Base-by-base conservation (phyloP, 2,888 invertebrate species). In the Platycheirus rosarum region DNA sequence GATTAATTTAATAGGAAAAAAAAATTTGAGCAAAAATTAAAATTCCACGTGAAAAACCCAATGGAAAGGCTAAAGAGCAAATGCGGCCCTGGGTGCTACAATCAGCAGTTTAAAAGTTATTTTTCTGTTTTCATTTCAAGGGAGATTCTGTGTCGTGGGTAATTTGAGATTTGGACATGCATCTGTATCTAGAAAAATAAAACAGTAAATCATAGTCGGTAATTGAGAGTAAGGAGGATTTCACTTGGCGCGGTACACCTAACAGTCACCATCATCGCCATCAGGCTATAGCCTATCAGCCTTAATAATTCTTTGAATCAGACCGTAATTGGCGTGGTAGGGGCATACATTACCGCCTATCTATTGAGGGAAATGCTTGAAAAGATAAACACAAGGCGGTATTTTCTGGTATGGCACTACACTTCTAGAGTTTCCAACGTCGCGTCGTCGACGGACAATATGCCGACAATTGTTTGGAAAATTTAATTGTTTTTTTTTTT, bases 251-350 rank as follows among this genome's bases (percentile, higher is more conserved):
- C 32, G 16, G n/a, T 32, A 5, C 13, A 14, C n/a, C 23, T 23
- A 4, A 2, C 23, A 23, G 23, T 23, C n/a, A 20, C 35, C 2
- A 29, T 29, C 40, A 40, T 16, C 46, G 40, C 9, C 57, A 42
- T 42, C 16, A 18, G 14, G 11, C 55, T 13, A 5, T 8, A 32
- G 13, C 16, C 62, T 62, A 49, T 23, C 37, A 32, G 40, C 49
- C 23, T n/a, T 16, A 48, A 49, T 51, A 16, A 13, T 40, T 29
- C 16, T 37, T 55, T 14, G 35, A 68, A 57, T 68, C 48, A 55
- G 63, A 18, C 79, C 60, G 40, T 80, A 80, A 75, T 80, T 65
- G 79, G 57, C 60, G 60, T 51, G 32, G 57, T 60, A 75, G 75
- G 70, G 65, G 75, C 48, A 63, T 69, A 46, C 18, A 44, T 57